Base-by-base conservation (phyloP, 2,797 vertebrate genomes). In the Bovichtus variegatus region DNA sequence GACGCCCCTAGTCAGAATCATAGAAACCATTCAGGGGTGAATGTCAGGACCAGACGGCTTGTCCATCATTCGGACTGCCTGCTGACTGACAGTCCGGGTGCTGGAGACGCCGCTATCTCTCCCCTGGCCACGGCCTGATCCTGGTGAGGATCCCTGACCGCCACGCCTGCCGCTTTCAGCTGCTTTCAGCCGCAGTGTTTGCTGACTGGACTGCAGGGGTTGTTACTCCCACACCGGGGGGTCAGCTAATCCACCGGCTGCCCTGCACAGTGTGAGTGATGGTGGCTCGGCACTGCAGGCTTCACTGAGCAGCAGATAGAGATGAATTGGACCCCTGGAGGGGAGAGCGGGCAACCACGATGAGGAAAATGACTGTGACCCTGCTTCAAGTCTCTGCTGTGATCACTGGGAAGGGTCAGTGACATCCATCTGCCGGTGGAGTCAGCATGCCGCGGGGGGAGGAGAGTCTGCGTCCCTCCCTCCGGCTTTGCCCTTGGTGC, bases 71-170 rank as follows among this genome's bases (percentile, higher is more conserved):
- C 25, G 78, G 78, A 73, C 71, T 65, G 86, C 76, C 80, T 73
- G 57, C 83, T 58, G 83, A 76, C 84, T 84, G 83, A 72, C 68
- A 69, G 84, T 84, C 83, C 43, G 87, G 91, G 81, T 87, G 90
- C 88, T 86, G 92, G 93, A 94, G 92, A 94, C 92, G 84, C 76
- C 70, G 12, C 89, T 95, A 94, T 94, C 93, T 94, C 76, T 41
- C 72, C 62, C 29, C 71, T 27, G 76, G 75, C 75, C 21, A 0
- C 38, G 27, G 68, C 69, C 84, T 82, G 80, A 79, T 91, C 90
- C 91, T 86, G 89, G 75, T 83, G 87, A 92, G 88, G 88, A 86
- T 88, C 81, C 85, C 80, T 57, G 88, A 74, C 88, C 51, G 76
- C 86, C 84, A 57, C 64, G 68, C 72, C 71, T 75, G 81, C 70